Conservation (phyloP, 2,797 vertebrate species). For the Pangasius mekongensis region DNA sequence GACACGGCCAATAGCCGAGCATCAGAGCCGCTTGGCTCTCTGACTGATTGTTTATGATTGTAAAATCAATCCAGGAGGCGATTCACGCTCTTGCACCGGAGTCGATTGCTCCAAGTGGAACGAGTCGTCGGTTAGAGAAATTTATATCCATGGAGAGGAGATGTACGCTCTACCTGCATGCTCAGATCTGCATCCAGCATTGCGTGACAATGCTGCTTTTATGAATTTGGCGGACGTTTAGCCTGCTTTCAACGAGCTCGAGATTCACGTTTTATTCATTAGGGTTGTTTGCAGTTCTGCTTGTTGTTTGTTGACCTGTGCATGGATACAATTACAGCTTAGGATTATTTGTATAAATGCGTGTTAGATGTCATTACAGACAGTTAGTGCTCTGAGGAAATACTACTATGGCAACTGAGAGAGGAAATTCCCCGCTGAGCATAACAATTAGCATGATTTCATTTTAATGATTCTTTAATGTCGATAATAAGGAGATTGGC, state of each 20-base stretch:
- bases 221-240: constrained; percentile 40
- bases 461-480: neutral
- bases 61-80: constrained; percentile 41
- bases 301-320: constrained; percentile 37
- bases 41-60: constrained; percentile 46
- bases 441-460: neutral
- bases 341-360: constrained; percentile 28
- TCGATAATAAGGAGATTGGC: neutral
- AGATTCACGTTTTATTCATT: constrained; percentile 21
- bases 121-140: constrained; percentile 23
- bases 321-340: constrained; percentile 38
- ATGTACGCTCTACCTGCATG: constrained; percentile 46
- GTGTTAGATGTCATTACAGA: constrained; percentile 21
- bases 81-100: constrained; percentile 26
- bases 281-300: constrained; percentile 28
- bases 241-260: constrained; percentile 1
- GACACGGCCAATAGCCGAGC: constrained; percentile 46
- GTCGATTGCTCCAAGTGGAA: constrained; percentile 43
- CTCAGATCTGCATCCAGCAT: constrained; percentile 43
- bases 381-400: constrained; percentile 19
- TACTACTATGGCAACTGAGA: neutral
- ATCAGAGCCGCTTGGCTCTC: constrained; percentile 32
- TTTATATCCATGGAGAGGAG: neutral
- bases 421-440: neutral
- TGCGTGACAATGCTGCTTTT: constrained; percentile 50